Evolutionary conservation across 2,797 vertebrate species (phyloP), one percentile per base, ranked within the genome.

Genomic region (Malacoraja senta): DNA sequence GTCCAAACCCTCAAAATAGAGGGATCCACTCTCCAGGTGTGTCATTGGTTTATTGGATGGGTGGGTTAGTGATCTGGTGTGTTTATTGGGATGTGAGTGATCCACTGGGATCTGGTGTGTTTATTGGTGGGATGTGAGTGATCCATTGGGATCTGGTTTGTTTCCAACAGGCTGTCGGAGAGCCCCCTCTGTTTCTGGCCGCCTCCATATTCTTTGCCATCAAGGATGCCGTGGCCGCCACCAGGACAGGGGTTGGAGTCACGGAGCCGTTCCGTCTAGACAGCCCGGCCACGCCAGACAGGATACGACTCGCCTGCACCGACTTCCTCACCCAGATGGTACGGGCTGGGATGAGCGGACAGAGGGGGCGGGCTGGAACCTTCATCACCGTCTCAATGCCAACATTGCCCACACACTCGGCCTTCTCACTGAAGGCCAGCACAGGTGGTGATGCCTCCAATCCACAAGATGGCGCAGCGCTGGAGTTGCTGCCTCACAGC

Each of bases 151-250:
- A 53, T 53, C 44, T 53, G 71, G 3, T 72, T 1, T 53, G 44
- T 72, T 26, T 71, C 68, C 0, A 91, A 32, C 94, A 99, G 99
- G 98, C 98, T 58, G 97, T 99, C 0, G 99, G 98, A 0, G 99
- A 99, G 93, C 98, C 99, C 0, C 99, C 99, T 15, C 97, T 99
- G 21, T 99, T 99, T 94, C 95, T 99, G 94, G 98, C 98, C 0
- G 95, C 98, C 0, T 98, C 99, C 0, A 95, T 98, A 93, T 99
- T 99, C 96, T 99, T 97, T 72, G 98, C 98, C 95, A 98, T 99
- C 95, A 98, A 99, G 96, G 98, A 99, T 0, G 98, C 98, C 86
- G 95, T 99, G 93, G 93, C 94, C 0, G 97, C 98, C 0, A 97
- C 98, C 32, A 95, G 96, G 93, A 94, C 94, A 0, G 97, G 97